Conservation (phyloP, 2,797 vertebrate genomes). For the Sebastolobus alascanus region DNA sequence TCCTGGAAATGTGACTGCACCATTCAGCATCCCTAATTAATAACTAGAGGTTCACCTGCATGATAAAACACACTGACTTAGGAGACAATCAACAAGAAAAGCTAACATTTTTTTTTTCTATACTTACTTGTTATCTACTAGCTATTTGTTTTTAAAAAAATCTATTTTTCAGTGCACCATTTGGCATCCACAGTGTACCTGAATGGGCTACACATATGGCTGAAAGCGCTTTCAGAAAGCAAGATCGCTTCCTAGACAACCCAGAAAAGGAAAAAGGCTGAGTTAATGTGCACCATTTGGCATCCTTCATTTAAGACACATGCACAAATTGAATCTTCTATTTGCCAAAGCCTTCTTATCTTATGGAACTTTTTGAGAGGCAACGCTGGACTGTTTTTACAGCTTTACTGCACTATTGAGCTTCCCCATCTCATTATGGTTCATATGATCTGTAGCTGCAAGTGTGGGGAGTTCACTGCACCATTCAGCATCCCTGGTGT, state of each 20-base stretch:
- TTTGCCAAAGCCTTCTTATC: background rate
- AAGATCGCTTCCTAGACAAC: background rate
- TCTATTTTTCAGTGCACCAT: background rate
- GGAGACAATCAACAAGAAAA: background rate
- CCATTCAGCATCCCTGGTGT: background rate
- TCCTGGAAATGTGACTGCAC: background rate
- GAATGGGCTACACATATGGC: background rate
- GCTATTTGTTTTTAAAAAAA: background rate
- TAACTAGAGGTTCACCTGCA: background rate
- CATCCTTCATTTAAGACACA: background rate
- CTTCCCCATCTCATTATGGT: background rate
- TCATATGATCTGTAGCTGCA: background rate
- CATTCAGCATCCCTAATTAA: constrained; percentile 2
- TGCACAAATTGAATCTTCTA: background rate
- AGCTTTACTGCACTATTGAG: background rate
- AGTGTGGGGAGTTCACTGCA: background rate
- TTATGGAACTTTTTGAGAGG: background rate
- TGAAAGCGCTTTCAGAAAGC: background rate
- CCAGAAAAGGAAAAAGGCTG: background rate
- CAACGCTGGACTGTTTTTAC: background rate
- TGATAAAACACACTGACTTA: background rate
- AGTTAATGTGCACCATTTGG: background rate
- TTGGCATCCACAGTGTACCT: background rate
- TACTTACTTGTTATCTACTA: background rate
- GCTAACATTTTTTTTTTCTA: background rate